These are phyloP conservation scores for Propsilocerus akamusi DNA, from an alignment of 1,140 invertebrate genomes.

Conservation along the genomic window DNA sequence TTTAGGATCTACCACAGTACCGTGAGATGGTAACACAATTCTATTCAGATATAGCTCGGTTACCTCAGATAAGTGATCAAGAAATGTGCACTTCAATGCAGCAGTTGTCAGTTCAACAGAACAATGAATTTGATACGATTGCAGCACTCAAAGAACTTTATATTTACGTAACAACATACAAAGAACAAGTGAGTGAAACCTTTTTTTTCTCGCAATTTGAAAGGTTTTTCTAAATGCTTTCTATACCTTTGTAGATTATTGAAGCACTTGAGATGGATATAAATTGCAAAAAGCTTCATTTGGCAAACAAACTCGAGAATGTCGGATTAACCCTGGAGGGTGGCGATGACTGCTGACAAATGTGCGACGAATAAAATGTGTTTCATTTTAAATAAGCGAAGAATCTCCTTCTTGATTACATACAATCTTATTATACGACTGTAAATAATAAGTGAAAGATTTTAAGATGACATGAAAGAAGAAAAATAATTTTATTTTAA, in stretches of 20 bases:
- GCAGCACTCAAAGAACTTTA: constrained; percentile 85
- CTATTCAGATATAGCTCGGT: constrained; percentile 63
- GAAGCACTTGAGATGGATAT: constrained; percentile 65
- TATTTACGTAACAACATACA: constrained; percentile 86
- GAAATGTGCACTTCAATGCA: constrained; percentile 85
- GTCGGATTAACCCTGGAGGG: constrained; percentile 78
- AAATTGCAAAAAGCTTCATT: constrained; percentile 67
- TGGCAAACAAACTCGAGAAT: constrained; percentile 75
- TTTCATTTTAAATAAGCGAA: too few species aligned
- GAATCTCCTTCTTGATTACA: not conserved
- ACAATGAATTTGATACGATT: constrained; percentile 75
- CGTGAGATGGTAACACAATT: constrained; percentile 73
- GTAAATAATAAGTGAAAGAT: constrained; percentile 1
- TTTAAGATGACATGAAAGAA: not conserved
- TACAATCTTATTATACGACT: constrained; percentile 4
- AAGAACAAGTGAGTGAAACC: constrained; percentile 55
- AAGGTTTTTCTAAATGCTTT: constrained; percentile 3
- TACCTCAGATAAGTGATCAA: constrained; percentile 80
- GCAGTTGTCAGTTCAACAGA: constrained; percentile 68
- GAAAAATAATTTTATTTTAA: not conserved
- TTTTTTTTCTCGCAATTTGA: constrained; percentile 7
- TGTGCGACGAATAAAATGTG: too few species aligned
- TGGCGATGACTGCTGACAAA: constrained; percentile 23
- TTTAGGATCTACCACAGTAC: constrained; percentile 68
- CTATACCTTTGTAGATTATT: constrained; percentile 37